Conservation (phyloP, 2,113 vertebrate genomes). For the Etheostoma spectabile region DNA sequence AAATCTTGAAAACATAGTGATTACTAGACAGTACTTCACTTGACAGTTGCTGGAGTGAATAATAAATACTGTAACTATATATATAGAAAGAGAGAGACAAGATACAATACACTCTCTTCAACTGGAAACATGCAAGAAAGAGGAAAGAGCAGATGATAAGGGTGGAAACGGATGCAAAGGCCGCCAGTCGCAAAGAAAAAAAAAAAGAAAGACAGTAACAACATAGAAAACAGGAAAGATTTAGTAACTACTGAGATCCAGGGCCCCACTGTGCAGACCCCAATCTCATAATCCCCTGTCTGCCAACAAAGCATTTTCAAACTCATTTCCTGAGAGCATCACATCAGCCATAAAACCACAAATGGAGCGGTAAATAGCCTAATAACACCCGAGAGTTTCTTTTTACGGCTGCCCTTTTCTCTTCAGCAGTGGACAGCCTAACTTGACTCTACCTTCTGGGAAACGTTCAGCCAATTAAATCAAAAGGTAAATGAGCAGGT, state of each 20-base stretch:
- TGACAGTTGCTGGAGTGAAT: neutral
- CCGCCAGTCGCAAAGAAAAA: slow-evolving; percentile 12
- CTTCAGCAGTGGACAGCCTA: slow-evolving; percentile 35
- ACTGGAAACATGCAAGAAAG: neutral
- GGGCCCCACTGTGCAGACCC: slow-evolving; percentile 57
- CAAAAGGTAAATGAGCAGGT: slow-evolving; percentile 33
- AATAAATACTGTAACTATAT: neutral
- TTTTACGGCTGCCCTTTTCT: slow-evolving; percentile 51
- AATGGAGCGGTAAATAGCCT: slow-evolving; percentile 72
- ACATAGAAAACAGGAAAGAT: slow-evolving; percentile 37
- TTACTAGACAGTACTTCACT: neutral
- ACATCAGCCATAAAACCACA: slow-evolving; percentile 63
- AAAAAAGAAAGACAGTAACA: slow-evolving; percentile 11
- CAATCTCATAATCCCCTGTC: slow-evolving; percentile 69
- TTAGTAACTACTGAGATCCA: slow-evolving; percentile 59
- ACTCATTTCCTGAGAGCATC: slow-evolving; percentile 71
- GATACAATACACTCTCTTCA: neutral
- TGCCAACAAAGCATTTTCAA: slow-evolving; percentile 73
- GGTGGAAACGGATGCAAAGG: slow-evolving; percentile 2
- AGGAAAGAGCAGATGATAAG: slow-evolving; percentile 1
- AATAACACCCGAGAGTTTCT: slow-evolving; percentile 58
- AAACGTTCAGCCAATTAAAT: slow-evolving; percentile 34
- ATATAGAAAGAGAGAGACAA: neutral
- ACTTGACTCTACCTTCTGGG: slow-evolving; percentile 25
- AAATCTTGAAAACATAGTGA: neutral